Percentiles rank a stretch among this genome's conserved stretches.
phyloP scores from a whole-genome alignment of 2,797 vertebrate species.

The Sebastes diaconus region DNA sequence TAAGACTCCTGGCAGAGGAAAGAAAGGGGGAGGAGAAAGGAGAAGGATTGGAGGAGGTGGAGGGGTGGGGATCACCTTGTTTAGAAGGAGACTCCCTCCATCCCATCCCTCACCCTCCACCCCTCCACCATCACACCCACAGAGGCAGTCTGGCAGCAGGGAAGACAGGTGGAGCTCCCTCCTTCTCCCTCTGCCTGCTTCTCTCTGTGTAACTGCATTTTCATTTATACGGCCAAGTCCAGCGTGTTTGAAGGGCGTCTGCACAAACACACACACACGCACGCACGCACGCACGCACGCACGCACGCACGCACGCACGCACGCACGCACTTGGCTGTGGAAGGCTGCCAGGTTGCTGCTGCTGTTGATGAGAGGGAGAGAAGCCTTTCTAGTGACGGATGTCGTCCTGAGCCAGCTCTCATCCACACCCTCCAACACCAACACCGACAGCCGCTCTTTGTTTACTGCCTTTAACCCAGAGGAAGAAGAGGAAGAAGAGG shows the following conservation, averaged over 20 bases:
- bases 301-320: neutral
- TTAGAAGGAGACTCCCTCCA: neutral
- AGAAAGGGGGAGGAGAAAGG: neutral
- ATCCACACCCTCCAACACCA: conserved; percentile 1
- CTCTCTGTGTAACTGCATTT: conserved; percentile 41
- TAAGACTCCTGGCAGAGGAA: neutral
- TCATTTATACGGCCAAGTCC: conserved; percentile 37
- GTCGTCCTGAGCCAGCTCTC: conserved; percentile 30
- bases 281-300: neutral
- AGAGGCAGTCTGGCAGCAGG: conserved; percentile 16
- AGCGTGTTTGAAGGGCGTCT: conserved; percentile 55
- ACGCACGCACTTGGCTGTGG: neutral
- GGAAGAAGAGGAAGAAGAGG: neutral
- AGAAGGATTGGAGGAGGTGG: conserved; percentile 2
- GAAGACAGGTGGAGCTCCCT: conserved; percentile 51
- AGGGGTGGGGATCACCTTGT: conserved; percentile 24
- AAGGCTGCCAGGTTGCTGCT: conserved; percentile 49
- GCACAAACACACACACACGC: neutral
- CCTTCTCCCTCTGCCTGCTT: neutral
- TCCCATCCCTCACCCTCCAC: neutral
- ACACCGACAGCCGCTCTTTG: conserved; percentile 15
- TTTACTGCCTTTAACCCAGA: conserved; percentile 7
- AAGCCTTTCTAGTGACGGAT: conserved; percentile 37
- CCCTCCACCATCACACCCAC: neutral
- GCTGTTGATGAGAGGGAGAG: conserved; percentile 36